Evolutionary conservation across 2,888 invertebrate species (phyloP).

Genomic region (Drosophila silvestris): DNA sequence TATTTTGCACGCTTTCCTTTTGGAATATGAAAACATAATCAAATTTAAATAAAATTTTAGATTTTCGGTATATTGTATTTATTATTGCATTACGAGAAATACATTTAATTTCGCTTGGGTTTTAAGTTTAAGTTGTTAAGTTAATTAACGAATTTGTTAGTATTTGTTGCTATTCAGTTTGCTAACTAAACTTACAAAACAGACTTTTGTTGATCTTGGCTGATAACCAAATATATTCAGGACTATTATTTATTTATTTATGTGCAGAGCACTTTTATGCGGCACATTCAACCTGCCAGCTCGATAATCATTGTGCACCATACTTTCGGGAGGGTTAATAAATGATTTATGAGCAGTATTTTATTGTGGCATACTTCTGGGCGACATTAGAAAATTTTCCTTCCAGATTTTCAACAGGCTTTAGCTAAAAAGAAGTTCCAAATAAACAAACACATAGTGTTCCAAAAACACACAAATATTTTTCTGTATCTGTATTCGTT

Average conservation of each 20-base stretch:
- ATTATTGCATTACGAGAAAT: background rate
- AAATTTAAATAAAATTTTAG: background rate
- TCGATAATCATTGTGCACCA: background rate
- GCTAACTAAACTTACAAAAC: background rate
- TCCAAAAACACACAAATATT: background rate
- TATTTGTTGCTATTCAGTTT: background rate
- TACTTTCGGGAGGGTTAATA: background rate
- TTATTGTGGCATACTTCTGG: background rate
- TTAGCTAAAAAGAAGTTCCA: background rate
- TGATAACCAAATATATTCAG: background rate
- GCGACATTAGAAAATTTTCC: background rate
- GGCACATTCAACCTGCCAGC: background rate
- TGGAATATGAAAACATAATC: too few relatives aligned
- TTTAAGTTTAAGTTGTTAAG: background rate
- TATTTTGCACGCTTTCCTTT: conserved; percentile 2
- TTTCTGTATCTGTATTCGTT: conserved; percentile 2
- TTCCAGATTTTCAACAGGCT: background rate
- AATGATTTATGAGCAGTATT: too few relatives aligned
- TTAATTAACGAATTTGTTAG: background rate
- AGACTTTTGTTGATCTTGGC: background rate
- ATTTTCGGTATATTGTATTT: background rate
- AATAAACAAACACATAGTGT: background rate
- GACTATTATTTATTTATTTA: background rate
- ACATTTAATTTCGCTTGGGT: background rate
- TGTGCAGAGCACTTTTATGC: background rate